phyloP scores from a whole-genome alignment of 2,797 vertebrate genomes.

The Silurus aristotelis region DNA sequence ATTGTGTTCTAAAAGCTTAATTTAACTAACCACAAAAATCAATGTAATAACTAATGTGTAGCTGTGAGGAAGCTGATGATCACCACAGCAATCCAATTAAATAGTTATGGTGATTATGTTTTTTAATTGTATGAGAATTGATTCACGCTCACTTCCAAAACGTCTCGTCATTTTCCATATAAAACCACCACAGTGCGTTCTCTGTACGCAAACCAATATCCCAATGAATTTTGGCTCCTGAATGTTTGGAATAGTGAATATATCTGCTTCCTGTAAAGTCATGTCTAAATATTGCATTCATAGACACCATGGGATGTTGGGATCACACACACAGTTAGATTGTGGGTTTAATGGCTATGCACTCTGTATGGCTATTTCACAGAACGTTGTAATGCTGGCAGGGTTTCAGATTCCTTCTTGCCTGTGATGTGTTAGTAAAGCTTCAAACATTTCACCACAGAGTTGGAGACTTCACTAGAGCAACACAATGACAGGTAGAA shows the following conservation, averaged over 20 bases:
- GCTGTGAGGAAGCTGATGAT: neutral
- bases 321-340: neutral
- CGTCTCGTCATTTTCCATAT: neutral
- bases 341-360: neutral
- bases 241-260: slow-evolving; percentile 51
- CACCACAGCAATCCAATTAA: neutral
- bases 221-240: slow-evolving; percentile 15
- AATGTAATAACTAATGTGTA: neutral
- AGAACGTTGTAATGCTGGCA: slow-evolving; percentile 55
- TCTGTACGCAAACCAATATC: neutral
- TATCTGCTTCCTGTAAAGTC: slow-evolving; percentile 1
- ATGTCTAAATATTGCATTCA: slow-evolving; percentile 3
- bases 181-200: neutral
- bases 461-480: slow-evolving; percentile 13
- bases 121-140: neutral
- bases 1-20: neutral
- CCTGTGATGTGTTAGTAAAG: slow-evolving; percentile 50
- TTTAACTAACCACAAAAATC: neutral
- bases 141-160: neutral
- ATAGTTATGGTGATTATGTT: neutral
- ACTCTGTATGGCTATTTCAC: slow-evolving; percentile 60
- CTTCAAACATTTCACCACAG: slow-evolving; percentile 29
- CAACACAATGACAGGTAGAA: slow-evolving; percentile 41
- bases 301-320: neutral
- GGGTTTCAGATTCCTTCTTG: slow-evolving; percentile 51